These are phyloP conservation scores for Quadriops clusia DNA, from an alignment of 2,888 invertebrate genomes.

Conservation along the genomic window DNA sequence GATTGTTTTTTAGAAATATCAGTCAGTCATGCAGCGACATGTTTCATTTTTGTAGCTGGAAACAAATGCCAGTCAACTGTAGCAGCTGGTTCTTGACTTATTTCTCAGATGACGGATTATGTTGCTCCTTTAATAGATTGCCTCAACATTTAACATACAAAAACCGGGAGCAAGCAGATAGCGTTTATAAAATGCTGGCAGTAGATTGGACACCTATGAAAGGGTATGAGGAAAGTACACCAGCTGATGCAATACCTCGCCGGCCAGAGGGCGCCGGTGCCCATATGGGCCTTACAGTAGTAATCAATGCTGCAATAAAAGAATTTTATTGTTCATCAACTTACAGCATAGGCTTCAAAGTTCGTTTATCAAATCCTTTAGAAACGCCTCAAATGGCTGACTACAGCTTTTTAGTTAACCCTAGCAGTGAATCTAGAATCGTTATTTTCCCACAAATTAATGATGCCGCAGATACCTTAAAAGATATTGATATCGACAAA, in stretches of 20 bases:
- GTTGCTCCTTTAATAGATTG: slow-evolving; percentile 73
- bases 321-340: too few species aligned
- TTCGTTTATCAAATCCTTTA: slow-evolving; percentile 66
- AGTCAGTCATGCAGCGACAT: slow-evolving; percentile 66
- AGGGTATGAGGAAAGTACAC: slow-evolving; percentile 49
- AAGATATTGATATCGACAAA: slow-evolving; percentile 46
- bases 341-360: too few species aligned
- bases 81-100: slow-evolving; percentile 60
- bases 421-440: slow-evolving; percentile 60
- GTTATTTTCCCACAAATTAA: slow-evolving; percentile 56
- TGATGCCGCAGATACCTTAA: slow-evolving; percentile 47
- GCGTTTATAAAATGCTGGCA: too few species aligned
- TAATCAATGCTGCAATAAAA: too few species aligned
- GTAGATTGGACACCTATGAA: slow-evolving; percentile 69
- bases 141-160: slow-evolving; percentile 57
- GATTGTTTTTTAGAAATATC: too few species aligned
- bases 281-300: too few species aligned
- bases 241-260: slow-evolving; percentile 50
- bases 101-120: slow-evolving; percentile 73
- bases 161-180: too few species aligned
- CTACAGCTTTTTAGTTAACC: slow-evolving; percentile 57
- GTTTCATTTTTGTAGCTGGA: slow-evolving; percentile 60
- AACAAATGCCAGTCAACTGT: slow-evolving; percentile 48
- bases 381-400: slow-evolving; percentile 71
- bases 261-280: too few species aligned